Conservation (phyloP, 2,113 vertebrate genomes). For the Hemibagrus wyckioides region DNA sequence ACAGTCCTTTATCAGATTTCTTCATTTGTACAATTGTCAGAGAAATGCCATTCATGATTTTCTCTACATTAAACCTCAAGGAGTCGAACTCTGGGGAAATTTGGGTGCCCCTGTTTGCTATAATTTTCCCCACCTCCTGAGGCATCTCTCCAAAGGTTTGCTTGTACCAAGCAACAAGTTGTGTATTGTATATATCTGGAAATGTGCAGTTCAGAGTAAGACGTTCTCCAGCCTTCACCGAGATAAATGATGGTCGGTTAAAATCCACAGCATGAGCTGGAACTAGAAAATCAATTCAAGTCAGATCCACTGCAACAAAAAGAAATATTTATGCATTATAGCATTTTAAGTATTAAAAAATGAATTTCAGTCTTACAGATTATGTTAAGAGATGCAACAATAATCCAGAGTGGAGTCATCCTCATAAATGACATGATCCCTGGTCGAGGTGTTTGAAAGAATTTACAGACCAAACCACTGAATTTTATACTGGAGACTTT, state of each 20-base stretch:
- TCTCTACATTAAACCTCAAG: not conserved
- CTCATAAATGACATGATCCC: not conserved
- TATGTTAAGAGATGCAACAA: not conserved
- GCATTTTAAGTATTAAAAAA: not conserved
- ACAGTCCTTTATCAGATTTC: conserved; percentile 18
- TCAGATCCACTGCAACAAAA: not conserved
- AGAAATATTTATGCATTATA: not conserved
- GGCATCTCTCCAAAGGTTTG: not conserved
- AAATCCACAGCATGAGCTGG: not conserved
- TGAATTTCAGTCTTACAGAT: too few species aligned
- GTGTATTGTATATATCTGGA: not conserved
- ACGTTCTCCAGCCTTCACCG: not conserved
- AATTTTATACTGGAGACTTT: not conserved
- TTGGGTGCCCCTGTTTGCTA: not conserved
- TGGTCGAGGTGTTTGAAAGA: not conserved
- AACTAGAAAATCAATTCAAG: not conserved
- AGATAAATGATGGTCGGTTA: not conserved
- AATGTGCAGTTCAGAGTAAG: conserved; percentile 7
- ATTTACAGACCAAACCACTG: not conserved
- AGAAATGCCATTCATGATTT: not conserved
- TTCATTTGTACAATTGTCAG: not conserved
- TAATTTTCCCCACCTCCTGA: not conserved
- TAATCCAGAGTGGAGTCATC: not conserved
- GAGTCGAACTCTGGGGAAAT: not conserved
- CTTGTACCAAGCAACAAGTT: conserved; percentile 9